Percentiles rank a stretch among this genome's conserved stretches.
Conservation (phyloP, 2,888 invertebrate genomes). For the Hyppa rectilinea region DNA sequence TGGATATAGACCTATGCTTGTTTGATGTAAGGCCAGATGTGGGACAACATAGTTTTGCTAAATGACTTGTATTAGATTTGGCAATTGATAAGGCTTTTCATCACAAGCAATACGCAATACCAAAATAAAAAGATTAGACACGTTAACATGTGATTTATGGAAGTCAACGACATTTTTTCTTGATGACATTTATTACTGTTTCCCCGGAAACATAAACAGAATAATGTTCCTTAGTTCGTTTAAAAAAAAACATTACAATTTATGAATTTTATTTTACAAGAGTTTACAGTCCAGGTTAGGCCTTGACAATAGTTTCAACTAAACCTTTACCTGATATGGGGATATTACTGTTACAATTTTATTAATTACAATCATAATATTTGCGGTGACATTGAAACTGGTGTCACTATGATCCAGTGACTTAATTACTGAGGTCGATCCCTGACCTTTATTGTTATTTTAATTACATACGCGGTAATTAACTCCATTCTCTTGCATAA, state of each 20-base stretch:
- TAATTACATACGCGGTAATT: constrained; percentile 53
- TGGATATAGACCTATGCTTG: no score
- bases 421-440: constrained; percentile 55
- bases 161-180: constrained; percentile 23
- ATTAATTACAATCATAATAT: constrained; percentile 56
- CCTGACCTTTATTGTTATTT: constrained; percentile 62
- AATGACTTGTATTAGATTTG: no score
- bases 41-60: no score
- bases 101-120: no score
- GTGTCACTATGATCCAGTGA: constrained; percentile 48
- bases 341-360: constrained; percentile 53
- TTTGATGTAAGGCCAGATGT: no score
- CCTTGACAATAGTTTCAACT: constrained; percentile 56
- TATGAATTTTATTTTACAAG: constrained; percentile 5
- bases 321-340: constrained; percentile 55
- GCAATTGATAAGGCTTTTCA: no score
- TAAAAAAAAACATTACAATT: constrained; percentile 20
- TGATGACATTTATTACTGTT: constrained; percentile 36
- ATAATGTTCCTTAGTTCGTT: not conserved
- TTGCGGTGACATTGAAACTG: constrained; percentile 50
- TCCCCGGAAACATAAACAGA: constrained; percentile 25
- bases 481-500: constrained; percentile 37
- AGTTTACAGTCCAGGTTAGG: constrained; percentile 28
- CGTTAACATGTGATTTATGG: constrained; percentile 14
- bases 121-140: not conserved